Base-by-base conservation (phyloP, 2,797 vertebrate genomes). In the Eulemur mongoz region DNA sequence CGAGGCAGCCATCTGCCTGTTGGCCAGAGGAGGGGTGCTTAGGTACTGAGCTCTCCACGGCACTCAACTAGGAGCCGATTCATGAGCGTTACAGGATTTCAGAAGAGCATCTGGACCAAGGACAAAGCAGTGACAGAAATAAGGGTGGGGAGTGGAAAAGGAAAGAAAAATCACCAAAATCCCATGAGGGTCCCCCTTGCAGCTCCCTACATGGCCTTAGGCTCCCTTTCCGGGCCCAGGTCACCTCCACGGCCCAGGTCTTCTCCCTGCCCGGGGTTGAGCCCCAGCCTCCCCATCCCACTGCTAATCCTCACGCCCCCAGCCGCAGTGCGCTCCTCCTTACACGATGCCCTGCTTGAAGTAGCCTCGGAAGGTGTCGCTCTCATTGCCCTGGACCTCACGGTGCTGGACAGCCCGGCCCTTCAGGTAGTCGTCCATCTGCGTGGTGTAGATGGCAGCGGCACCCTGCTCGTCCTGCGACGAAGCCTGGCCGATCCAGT, bases 301-400 rank as follows among this genome's bases (percentile, higher is more conserved):
- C 30, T 18, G 48, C 70, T 22, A 8, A 59, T 27, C 75, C 32
- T 23, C 48, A 15, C 12, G 22, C 13, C 61, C 94, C 61, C 11
- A 13, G 23, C 30, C 78, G n/a, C 20, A 43, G 5, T 0, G 0
- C 0, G 4, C 54, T 35, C 45, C 69, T 73, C 59, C 99, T 0
- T 99, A 99, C 99, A 99, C 89, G 69, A 99, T 93, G 78, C 99
- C 99, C 43, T 99, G 97, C 96, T 99, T 99, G 99, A 99, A 99
- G 98, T 99, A 99, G 88, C 99, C 97, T 0, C 98, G 98, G 97
- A 99, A 99, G 25, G 98, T 95, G 18, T 99, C 98, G 0, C 99
- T 99, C 97, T 99, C 99, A 0, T 99, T 95, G 95, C 98, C 99
- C 97, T 99, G 99, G 57, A 94, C 96, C 98, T 99, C 99, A 0